These are phyloP conservation scores for Orgyia antiqua DNA, from an alignment of 2,888 invertebrate species.

Conservation along the genomic window DNA sequence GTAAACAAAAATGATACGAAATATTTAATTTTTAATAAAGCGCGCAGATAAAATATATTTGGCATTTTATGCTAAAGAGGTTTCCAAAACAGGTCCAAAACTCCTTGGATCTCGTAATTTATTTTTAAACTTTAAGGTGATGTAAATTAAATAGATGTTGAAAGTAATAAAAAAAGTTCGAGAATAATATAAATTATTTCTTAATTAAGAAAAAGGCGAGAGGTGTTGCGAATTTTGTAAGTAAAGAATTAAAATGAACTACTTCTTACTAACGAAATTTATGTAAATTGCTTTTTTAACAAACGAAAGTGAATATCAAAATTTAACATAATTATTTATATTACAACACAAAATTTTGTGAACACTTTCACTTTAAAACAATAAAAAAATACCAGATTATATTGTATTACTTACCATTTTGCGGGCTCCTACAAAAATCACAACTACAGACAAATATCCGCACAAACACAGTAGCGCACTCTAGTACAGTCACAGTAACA, in stretches of 20 bases:
- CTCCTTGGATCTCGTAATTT: conserved; percentile 16
- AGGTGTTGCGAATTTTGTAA: conserved; percentile 1
- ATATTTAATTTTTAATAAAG: conserved; percentile 2
- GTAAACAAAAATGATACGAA: neutral
- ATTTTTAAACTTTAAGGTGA: conserved; percentile 20
- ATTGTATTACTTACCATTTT: conserved; percentile 55
- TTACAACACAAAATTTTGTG: too few relatives aligned
- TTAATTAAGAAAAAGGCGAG: neutral
- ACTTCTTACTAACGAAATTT: too few relatives aligned
- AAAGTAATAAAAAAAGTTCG: conserved; percentile 9
- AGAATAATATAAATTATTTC: neutral
- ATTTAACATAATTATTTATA: too few relatives aligned
- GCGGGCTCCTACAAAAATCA: conserved; percentile 33
- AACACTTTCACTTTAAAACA: too few relatives aligned
- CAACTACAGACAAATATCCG: conserved; percentile 37
- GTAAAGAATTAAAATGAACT: neutral
- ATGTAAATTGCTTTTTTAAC: too few relatives aligned
- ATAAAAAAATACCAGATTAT: neutral
- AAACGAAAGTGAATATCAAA: too few relatives aligned
- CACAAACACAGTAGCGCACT: conserved; percentile 27
- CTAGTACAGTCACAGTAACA: conserved; percentile 27
- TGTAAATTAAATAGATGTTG: conserved; percentile 11
- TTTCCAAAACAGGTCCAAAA: conserved; percentile 16
- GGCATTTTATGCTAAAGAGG: conserved; percentile 15
- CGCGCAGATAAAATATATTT: conserved; percentile 11